Evolutionary conservation across 2,888 invertebrate species (phyloP), one percentile per base, ranked within the genome.

Genomic region (Thecophora atra): DNA sequence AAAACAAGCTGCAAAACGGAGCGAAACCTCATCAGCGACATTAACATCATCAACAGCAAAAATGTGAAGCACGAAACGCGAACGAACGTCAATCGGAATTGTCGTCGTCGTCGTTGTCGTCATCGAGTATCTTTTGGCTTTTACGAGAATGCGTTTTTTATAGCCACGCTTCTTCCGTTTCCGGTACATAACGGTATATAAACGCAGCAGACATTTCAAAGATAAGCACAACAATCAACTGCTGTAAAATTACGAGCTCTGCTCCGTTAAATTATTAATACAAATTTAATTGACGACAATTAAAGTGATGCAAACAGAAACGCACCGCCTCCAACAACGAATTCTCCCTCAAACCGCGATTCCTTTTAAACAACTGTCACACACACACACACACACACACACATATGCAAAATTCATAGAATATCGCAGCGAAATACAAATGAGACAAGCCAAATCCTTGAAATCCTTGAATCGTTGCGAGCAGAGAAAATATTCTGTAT

Each of bases 91-190:
- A 24, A 26, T 58, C 58, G 28, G 15, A 15, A 63, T 63, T 42
- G 24, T 42, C 19, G 26, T 63, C 24, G 37, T 37, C 37, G 21
- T 19, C 24, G 56, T n/a, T 21, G 6, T 54, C n/a, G 7, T 54
- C n/a, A 21, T 56, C 24, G 26, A 28, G 5, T 58, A 63, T 24
- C 44, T 63, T 24, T 44, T 44, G 44, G 44, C 63, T 63, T 63
- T 63, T 63, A 63, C 19, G 42, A 17, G 63, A 24, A 44, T 42
- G 42, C 42, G 63, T 44, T 44, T 63, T 63, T 63, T 63, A 63
- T 44, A 19, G 63, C 44, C 26, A 24, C 78, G 77, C 79, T 79
- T n/a, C n/a, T n/a, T 80, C 81, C 80, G 80, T 79, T 80, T 81
- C 60, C 69, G 60, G 13, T 69, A 24, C 77, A 6, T 28, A 58